Base-by-base conservation (phyloP, 2,888 invertebrate species). In the Sialis fuliginosa region DNA sequence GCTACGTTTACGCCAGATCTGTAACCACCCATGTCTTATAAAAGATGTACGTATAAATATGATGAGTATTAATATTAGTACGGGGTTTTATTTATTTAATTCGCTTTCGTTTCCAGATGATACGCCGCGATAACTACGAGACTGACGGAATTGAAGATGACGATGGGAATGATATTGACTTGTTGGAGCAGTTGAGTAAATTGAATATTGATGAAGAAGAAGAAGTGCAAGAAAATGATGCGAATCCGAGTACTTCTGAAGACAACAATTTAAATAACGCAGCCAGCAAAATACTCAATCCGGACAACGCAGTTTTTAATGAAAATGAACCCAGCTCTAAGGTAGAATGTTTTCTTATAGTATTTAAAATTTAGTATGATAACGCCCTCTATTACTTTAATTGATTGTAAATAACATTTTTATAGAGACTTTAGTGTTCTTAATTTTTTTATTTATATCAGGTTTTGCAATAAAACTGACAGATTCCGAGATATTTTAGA, bases 21-120 rank as follows among this genome's bases (percentile, higher is more conserved):
- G 89, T 60, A 86, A 88, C 58, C 93, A 95, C 68, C 84, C 92
- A 32, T 80, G 81, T 0, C 71, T 96, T 10, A 85, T 92, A 54
- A 74, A 75, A 55, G 61, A 72, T 48, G 77, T 78, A 62, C 62
- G 67, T 49, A 13, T 42, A 30, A 42, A 10, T 6, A 22, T 10
- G 8, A 6, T 37, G 7, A 9, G n/a, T 3, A 35, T 34, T 34
- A 7, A 34, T 34, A 35, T 37, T 10, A 10, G 12, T 7, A 37
- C 6, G 7, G n/a, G 7, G n/a, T 6, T 37, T 6, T 37, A 7
- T 8, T 37, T 1, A 37, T 37, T 37, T 6, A 10, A 7, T 37
- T 10, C 7, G 12, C 12, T 37, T 37, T 7, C 6, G 2, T 12
- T 7, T 57, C 30, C 49, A 71, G 69, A 74, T 75, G 70, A 55